These are phyloP conservation scores for Tortrix viridana DNA, from an alignment of 2,888 invertebrate genomes.

Conservation along the genomic window DNA sequence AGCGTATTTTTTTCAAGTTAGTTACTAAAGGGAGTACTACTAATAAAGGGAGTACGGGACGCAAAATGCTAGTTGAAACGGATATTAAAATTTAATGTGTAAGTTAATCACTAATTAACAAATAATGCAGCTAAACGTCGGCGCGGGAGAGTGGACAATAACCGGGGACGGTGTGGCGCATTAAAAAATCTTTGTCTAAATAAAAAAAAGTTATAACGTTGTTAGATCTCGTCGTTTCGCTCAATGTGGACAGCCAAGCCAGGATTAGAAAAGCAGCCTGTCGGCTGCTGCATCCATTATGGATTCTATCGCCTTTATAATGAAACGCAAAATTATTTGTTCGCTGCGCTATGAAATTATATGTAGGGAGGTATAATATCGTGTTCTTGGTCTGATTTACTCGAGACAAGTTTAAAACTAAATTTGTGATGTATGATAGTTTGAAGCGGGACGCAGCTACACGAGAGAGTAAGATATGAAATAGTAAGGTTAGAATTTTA, in stretches of 20 bases:
- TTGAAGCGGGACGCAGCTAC: background rate
- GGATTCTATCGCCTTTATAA: constrained; percentile 16
- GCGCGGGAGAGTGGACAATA: no score
- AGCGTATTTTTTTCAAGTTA: constrained; percentile 4
- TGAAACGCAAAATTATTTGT: constrained; percentile 1
- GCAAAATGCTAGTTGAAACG: constrained; percentile 14
- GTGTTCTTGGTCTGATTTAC: no score
- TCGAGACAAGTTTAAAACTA: no score
- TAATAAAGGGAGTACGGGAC: background rate
- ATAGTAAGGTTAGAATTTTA: background rate
- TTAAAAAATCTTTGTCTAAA: constrained; percentile 5
- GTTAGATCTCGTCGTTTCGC: constrained; percentile 16
- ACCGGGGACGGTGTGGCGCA: background rate
- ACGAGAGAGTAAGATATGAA: background rate
- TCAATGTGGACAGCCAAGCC: background rate
- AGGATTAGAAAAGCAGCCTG: background rate
- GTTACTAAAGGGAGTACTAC: no score
- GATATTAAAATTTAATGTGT: constrained; percentile 23
- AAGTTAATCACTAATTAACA: constrained; percentile 18
- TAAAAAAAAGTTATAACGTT: constrained; percentile 5
- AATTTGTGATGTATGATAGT: background rate
- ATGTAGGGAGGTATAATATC: background rate
- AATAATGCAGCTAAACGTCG: constrained; percentile 14
- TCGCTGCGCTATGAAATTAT: background rate
- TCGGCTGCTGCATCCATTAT: constrained; percentile 7